Evolutionary conservation across 2,888 invertebrate genomes (phyloP), one percentile per base, ranked within the genome.

Genomic region (Stenichneumon culpator): DNA sequence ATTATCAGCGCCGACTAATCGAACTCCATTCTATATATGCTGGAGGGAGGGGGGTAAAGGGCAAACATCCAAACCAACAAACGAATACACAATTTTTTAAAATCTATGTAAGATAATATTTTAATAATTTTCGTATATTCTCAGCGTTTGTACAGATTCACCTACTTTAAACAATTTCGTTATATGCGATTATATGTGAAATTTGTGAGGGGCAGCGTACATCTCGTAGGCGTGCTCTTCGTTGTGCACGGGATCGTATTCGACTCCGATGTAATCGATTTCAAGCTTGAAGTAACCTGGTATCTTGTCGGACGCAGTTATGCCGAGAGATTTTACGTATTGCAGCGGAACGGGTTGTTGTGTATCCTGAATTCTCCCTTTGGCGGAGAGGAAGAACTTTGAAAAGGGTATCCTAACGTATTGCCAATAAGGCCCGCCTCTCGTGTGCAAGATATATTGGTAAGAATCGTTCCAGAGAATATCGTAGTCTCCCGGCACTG

Each of bases 361-460:
- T 78, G 94, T 95, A 93, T 99, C 98, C 94, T 99, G 99, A 47
- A 98, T 93, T 28, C 97, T 95, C 2, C 99, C 99, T 94, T 98
- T 98, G 3, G 96, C 96, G 3, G 96, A 95, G 50, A 98, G 94
- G 87, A 97, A 96, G 92, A 99, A 99, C 94, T 98, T 99, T 11
- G 99, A 98, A 94, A 99, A 98, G 1, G 99, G 99, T 91, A 99
- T 97, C 97, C 97, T 95, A 60, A 96, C 96, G 84, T 89, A 87
- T 95, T 99, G 99, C 99, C 99, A 99, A 93, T 99, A 99, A 0
- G 99, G 99, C 0, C 99, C 99, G 54, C 99, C 99, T 94, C 99
- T 96, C 0, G 99, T 99, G 92, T 96, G 98, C 4, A 99, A 94
- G 0, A 97, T 96, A 94, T 97, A 99, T 90, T 97, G 96, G 93